Evolutionary conservation across 2,797 vertebrate species (phyloP).

Genomic region (Lophotriccus pileatus): DNA sequence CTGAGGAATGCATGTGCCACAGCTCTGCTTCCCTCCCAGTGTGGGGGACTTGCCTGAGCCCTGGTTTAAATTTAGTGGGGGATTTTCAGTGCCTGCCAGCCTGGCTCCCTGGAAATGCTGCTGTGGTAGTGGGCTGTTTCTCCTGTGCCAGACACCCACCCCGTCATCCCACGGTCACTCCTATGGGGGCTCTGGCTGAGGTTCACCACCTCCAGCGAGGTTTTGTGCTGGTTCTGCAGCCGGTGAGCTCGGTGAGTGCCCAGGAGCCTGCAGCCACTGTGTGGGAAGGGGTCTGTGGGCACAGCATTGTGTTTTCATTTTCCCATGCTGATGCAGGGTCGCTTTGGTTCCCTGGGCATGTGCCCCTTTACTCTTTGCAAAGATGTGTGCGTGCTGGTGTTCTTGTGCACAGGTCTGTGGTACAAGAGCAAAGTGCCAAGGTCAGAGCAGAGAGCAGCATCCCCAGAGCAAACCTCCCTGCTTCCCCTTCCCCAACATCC

Average conservation of each 20-base stretch:
- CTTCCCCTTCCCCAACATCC: neutral
- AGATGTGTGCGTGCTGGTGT: neutral
- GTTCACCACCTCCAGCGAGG: neutral
- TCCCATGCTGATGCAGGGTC: neutral
- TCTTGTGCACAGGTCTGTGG: rapidly evolving
- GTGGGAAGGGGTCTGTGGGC: neutral
- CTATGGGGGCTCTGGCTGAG: neutral
- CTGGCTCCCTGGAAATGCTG: neutral
- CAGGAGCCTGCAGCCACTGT: neutral
- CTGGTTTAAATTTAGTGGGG: neutral
- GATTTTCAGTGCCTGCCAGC: neutral
- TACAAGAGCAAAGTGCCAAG: neutral
- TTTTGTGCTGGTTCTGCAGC: neutral
- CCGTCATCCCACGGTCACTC: rapidly evolving
- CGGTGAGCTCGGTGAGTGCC: rapidly evolving
- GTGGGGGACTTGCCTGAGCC: neutral
- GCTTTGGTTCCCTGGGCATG: rapidly evolving
- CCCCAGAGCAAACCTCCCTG: neutral
- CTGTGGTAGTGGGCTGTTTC: neutral
- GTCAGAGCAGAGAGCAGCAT: neutral
- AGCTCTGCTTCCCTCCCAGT: neutral
- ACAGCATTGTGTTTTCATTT: neutral
- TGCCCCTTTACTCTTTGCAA: neutral
- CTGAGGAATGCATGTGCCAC: rapidly evolving
- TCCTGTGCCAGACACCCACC: neutral